Base-by-base conservation (phyloP, 1,140 invertebrate species). In the Physella acuta region DNA sequence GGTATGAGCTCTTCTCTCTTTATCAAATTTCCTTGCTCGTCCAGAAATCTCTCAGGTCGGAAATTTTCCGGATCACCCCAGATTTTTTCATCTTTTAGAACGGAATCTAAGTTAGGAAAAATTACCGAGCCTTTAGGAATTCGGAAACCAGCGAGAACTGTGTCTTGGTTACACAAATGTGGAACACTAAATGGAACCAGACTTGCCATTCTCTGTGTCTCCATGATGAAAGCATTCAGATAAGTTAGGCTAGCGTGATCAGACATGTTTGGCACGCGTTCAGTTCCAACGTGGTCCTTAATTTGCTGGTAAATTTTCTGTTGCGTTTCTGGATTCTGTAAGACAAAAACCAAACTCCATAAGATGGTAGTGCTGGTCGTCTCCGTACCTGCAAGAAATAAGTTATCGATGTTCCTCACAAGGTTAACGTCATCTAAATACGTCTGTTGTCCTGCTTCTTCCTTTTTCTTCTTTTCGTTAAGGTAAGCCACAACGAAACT, bases 311-410 rank as follows among this genome's bases (percentile, higher is more conserved):
- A 58, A n/a, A 58, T n/a, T 16, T 58, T 33, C 31, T 58, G 30
- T n/a, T 58, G 56, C 90, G 91, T 88, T 2, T 90, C 85, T 20
- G 89, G 90, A 85, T 93, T 81, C 16, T 88, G 81, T 0, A 92
- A 90, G 87, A 97, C 89, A 73, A 91, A 91, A 3, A 97, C 84
- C n/a, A 95, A 82, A 73, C 93, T 91, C 94, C 95, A 98, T 26
- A 90, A 87, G 14, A 97, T 80, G 0, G 93, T 93, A 0, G 91
- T 90, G 33, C 93, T 84, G 0, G 93, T 92, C 0, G 94, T 96
- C 78, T 97, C 95, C 24, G 92, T 88, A 0, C 93, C 93, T 34
- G 94, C 94, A 0, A 94, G 93, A 77, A 93, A 94, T 66, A 97
- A 85, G 84, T 97, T 94, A 36, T 58, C 36, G 24, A 79, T 73